Conservation (phyloP, 1,140 invertebrate genomes). For the Nasonia longicornis region DNA sequence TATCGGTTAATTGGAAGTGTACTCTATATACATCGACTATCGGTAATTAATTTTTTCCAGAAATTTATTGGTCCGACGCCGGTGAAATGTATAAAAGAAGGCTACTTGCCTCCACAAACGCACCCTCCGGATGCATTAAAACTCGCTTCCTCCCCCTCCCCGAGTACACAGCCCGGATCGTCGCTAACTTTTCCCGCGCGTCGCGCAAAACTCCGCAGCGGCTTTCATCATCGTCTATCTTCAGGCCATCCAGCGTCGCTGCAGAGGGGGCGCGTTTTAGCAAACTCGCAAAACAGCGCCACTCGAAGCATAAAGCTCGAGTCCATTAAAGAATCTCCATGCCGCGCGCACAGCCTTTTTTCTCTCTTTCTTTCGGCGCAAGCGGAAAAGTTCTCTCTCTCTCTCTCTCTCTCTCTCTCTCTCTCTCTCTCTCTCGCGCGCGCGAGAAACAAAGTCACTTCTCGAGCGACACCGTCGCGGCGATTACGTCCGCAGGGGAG, state of each 20-base stretch:
- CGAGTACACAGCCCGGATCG: background rate
- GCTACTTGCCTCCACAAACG: too few relatives aligned
- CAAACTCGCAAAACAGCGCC: background rate
- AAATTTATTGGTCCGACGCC: background rate
- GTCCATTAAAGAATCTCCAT: constrained; percentile 22
- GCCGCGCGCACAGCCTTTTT: background rate
- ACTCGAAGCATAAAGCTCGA: constrained; percentile 3
- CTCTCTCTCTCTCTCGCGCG: too few relatives aligned
- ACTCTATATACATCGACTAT: background rate
- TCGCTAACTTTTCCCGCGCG: background rate
- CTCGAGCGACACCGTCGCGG: background rate
- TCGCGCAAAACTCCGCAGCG: background rate
- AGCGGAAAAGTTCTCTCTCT: background rate
- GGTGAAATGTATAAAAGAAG: too few relatives aligned
- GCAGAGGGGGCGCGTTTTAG: background rate
- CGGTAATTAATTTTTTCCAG: background rate
- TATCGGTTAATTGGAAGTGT: background rate
- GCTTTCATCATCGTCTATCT: constrained; percentile 1
- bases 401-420: too few relatives aligned
- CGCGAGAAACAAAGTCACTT: background rate
- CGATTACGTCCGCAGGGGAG: background rate
- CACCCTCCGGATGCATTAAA: background rate
- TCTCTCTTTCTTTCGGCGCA: background rate
- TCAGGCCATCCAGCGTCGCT: background rate
- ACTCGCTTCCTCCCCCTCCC: background rate